Evolutionary conservation across 2,888 invertebrate species (phyloP).

Genomic region (Vesta saturnalis): DNA sequence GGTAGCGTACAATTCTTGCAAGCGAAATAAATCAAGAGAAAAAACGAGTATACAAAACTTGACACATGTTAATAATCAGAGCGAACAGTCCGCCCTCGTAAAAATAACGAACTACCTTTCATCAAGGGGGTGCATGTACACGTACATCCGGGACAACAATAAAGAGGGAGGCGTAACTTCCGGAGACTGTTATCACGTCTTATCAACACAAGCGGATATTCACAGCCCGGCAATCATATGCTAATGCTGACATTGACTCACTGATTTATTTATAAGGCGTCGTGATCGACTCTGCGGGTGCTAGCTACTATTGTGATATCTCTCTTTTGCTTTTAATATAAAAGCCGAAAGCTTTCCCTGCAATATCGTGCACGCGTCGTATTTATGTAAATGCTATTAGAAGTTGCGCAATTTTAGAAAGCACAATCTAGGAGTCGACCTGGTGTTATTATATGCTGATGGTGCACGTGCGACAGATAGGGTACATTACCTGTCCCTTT

Average conservation of each 20-base stretch:
- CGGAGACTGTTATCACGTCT: slow-evolving; percentile 55
- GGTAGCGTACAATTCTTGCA: slow-evolving; percentile 45
- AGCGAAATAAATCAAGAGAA: slow-evolving; percentile 53
- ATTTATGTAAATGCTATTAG: slow-evolving; percentile 48
- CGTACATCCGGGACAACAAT: slow-evolving; percentile 55
- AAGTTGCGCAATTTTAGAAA: slow-evolving; percentile 42
- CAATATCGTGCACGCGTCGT: slow-evolving; percentile 43
- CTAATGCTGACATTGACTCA: slow-evolving; percentile 52
- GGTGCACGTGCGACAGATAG: slow-evolving; percentile 43
- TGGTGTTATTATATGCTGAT: slow-evolving; percentile 39
- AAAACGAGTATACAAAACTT: slow-evolving; percentile 40
- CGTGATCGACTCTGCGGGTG: slow-evolving; percentile 23
- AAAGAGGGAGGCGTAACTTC: slow-evolving; percentile 55
- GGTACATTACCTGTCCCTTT: slow-evolving; percentile 33
- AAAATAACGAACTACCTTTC: slow-evolving; percentile 57
- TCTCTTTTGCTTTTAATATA: slow-evolving; percentile 14
- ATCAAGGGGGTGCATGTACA: slow-evolving; percentile 55
- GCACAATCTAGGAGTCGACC: slow-evolving; percentile 34
- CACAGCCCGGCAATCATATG: slow-evolving; percentile 57
- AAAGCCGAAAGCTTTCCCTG: slow-evolving; percentile 3
- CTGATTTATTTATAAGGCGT: slow-evolving; percentile 56
- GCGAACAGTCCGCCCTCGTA: slow-evolving; percentile 50
- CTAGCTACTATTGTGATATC: slow-evolving; percentile 24
- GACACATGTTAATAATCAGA: slow-evolving; percentile 55
- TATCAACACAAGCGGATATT: slow-evolving; percentile 56